These are phyloP conservation scores for Drosophila sechellia DNA, from an alignment of 1,140 invertebrate species.

Conservation along the genomic window DNA sequence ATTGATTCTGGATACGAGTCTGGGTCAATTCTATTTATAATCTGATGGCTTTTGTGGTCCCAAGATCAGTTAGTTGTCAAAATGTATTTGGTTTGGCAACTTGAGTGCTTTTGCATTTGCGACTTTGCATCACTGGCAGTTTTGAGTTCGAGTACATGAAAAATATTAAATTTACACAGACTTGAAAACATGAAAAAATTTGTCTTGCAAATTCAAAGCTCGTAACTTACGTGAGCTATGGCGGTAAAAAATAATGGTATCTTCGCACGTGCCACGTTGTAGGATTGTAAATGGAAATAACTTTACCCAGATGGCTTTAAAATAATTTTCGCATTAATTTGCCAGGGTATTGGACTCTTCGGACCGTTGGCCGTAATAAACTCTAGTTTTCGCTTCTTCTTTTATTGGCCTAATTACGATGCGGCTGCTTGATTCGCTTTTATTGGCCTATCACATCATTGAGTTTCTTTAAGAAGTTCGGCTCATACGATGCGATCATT, in stretches of 20 bases:
- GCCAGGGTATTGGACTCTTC: constrained; percentile 15
- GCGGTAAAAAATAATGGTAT: neutral
- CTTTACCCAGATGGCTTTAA: neutral
- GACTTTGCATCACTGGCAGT: too few species aligned
- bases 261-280: neutral
- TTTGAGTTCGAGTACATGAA: too few species aligned
- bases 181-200: neutral
- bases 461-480: constrained; percentile 15
- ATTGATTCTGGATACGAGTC: constrained; percentile 1
- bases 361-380: neutral
- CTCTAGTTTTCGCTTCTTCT: neutral
- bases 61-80: too few species aligned
- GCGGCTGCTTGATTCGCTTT: constrained; percentile 4
- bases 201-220: neutral
- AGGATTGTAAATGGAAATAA: neutral
- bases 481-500: constrained; percentile 19
- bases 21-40: constrained; percentile 38
- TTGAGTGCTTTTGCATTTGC: too few species aligned
- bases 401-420: constrained; percentile 35
- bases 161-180: neutral
- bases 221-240: neutral
- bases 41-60: too few species aligned
- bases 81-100: too few species aligned
- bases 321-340: constrained; percentile 8
- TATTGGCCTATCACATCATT: constrained; percentile 23